Evolutionary conservation across 2,797 vertebrate species (phyloP), one percentile per base, ranked within the genome.

Genomic region (Microhierax caerulescens): DNA sequence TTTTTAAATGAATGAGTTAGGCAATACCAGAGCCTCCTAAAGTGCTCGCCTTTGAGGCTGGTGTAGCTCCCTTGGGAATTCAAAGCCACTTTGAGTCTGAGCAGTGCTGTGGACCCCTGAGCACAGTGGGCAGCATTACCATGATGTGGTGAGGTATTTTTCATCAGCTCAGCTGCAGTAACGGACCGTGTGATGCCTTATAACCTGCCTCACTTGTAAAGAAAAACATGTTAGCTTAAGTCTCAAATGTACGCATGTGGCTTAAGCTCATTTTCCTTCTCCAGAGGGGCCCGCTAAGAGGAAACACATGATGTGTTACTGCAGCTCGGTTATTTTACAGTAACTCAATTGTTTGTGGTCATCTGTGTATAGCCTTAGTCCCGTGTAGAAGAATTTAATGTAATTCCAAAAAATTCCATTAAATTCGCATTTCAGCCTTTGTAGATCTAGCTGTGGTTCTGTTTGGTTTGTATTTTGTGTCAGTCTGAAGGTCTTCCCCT

Each of bases 181-280:
- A 20, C 3, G 2, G 32, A 7, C 41, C 51, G 4, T 32, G 10
- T n/a, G 74, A 51, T 24, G 17, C 9, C 75, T 81, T 82, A 87
- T 76, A 69, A 70, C 59, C 63, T 79, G 39, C 48, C 67, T 87
- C 51, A 28, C 32, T 93, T 78, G 34, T 37, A 30, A 92, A 82
- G 75, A 53, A 87, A 94, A 95, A 74, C 56, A 37, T 19, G 50
- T 82, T 87, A 63, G 72, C 60, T 92, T 84, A 60, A 51, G 39
- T 91, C 92, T 85, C 30, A 70, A 89, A 59, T 28, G 48, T 79
- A 50, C 86, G 56, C 56, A 13, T 70, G 84, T 92, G 88, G 59
- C 74, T 76, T 79, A 78, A 81, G 39, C 67, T 92, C 68, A 78
- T 91, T 95, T 94, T 74, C 45, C 63, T 64, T 89, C 75, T 92